A percentile compares a stretch with the other conserved stretches of the same genome.
Evolutionary conservation across 2,797 vertebrate species (phyloP).

Genomic region (Danio aesculapii): DNA sequence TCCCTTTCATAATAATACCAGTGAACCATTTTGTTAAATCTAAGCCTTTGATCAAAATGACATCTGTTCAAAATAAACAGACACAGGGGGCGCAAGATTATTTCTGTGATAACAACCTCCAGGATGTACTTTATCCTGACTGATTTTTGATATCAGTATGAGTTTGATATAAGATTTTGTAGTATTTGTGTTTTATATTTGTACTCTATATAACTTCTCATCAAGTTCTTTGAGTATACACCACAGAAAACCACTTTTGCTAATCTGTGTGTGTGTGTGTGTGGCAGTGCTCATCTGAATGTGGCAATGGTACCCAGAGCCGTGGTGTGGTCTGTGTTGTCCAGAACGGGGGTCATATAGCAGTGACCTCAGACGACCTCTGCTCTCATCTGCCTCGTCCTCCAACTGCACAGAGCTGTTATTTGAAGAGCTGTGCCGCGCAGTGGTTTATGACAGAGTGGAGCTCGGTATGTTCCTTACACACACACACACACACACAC

Average conservation of each 20-base stretch:
- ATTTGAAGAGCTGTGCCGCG: conserved; percentile 72
- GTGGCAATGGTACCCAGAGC: conserved; percentile 77
- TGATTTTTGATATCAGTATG: too few species aligned
- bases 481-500: neutral
- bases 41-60: too few species aligned
- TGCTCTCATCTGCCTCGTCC: conserved; percentile 72
- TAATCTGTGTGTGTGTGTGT: conserved; percentile 26
- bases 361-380: conserved; percentile 65
- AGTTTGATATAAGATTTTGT: too few species aligned
- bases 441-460: conserved; percentile 82
- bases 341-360: conserved; percentile 63
- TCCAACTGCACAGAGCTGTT: conserved; percentile 71
- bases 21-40: too few species aligned
- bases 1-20: too few species aligned
- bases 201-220: too few species aligned
- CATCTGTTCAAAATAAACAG: too few species aligned
- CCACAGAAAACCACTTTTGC: neutral
- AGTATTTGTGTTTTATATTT: too few species aligned
- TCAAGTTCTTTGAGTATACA: neutral
- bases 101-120: too few species aligned
- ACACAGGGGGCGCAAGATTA: too few species aligned
- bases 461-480: conserved; percentile 73
- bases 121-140: too few species aligned
- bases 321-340: conserved; percentile 73
- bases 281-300: conserved; percentile 77